Evolutionary conservation across 2,888 invertebrate species (phyloP).

Genomic region (Onthophagus sagittarius): DNA sequence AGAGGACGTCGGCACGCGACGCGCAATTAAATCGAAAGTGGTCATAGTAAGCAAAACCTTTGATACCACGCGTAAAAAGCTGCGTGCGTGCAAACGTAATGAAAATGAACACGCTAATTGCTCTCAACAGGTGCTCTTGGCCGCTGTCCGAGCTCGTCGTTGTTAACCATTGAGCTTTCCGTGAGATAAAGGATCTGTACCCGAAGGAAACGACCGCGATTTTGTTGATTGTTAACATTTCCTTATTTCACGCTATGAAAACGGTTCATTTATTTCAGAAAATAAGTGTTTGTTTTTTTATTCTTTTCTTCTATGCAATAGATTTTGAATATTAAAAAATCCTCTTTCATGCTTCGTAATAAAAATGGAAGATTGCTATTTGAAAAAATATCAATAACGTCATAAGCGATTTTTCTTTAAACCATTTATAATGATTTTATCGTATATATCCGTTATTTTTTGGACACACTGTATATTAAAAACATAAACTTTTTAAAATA

Average conservation of each 20-base stretch:
- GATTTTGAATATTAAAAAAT: too few relatives aligned
- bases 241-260: not conserved
- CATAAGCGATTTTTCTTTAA: too few relatives aligned
- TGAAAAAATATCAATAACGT: too few relatives aligned
- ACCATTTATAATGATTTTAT: too few relatives aligned
- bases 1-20: not conserved
- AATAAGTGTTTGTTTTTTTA: not conserved
- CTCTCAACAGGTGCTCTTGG: slow-evolving; percentile 3
- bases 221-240: not conserved
- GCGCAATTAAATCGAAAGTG: not conserved
- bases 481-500: too few relatives aligned
- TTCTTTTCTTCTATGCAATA: not conserved
- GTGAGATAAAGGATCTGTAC: slow-evolving; percentile 3
- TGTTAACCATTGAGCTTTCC: slow-evolving; percentile 2
- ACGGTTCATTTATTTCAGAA: not conserved
- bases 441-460: too few relatives aligned
- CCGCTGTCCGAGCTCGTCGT: not conserved
- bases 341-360: too few relatives aligned
- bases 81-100: not conserved
- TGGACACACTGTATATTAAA: too few relatives aligned
- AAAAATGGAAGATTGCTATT: too few relatives aligned
- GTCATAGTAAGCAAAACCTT: not conserved
- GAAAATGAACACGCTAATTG: slow-evolving; percentile 6
- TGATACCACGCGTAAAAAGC: not conserved
- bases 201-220: not conserved